phyloP scores from a whole-genome alignment of 2,113 vertebrate genomes.

The Coptodon bakossiorum region DNA sequence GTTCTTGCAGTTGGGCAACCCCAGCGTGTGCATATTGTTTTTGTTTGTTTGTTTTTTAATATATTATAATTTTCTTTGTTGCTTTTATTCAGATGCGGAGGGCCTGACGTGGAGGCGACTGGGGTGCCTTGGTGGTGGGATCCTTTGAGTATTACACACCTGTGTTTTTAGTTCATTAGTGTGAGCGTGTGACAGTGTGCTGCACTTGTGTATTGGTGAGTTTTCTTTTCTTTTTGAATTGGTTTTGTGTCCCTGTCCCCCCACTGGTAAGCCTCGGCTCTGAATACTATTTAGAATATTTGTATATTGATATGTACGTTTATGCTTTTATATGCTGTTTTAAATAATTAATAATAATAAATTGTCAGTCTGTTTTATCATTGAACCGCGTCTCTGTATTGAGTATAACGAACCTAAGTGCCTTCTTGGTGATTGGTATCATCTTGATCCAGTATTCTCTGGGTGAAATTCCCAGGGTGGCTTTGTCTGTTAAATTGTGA shows the following conservation, averaged over 20 bases:
- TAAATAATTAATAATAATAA: background rate
- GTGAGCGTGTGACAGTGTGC: background rate
- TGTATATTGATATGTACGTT: background rate
- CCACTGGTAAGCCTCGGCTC: background rate
- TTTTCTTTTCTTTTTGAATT: background rate
- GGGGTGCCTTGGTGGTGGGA: background rate
- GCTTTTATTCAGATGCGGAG: background rate
- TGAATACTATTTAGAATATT: background rate
- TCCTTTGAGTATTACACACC: background rate
- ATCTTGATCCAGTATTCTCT: too few species aligned
- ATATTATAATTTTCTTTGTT: background rate
- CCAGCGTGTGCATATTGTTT: rapidly evolving
- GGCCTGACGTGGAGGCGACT: background rate
- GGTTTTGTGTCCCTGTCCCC: background rate
- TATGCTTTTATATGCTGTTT: background rate
- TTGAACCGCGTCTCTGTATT: too few species aligned
- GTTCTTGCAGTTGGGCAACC: background rate
- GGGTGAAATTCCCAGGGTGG: too few species aligned
- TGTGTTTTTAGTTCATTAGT: background rate
- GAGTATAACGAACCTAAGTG: too few species aligned
- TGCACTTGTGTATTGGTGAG: background rate
- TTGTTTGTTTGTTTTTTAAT: background rate
- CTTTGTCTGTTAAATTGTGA: too few species aligned
- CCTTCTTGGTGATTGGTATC: too few species aligned
- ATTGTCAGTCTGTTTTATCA: background rate